Base-by-base conservation (phyloP, 2,113 vertebrate genomes). In the Pseudopodoces humilis region DNA sequence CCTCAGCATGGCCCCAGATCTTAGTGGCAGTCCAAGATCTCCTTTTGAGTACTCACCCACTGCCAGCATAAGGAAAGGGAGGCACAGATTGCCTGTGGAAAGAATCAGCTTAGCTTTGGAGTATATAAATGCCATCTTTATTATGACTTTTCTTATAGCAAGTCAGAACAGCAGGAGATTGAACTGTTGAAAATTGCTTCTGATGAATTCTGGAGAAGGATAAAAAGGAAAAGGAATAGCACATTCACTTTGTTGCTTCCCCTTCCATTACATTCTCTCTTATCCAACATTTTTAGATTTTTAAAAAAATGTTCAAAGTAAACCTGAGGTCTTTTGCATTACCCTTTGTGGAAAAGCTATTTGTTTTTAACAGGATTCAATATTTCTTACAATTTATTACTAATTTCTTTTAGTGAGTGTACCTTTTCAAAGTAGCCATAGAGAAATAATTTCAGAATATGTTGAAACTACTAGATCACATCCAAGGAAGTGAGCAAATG, bases 351-450 rank as follows among this genome's bases (percentile, higher is more conserved):
- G 23, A 30, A 85, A 81, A 85, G 47, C 14, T 78, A 27, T 87
- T 84, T 92, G 46, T 75, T 92, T 94, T 90, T 75, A 85, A 63
- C 19, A 74, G 83, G 43, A 69, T 71, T 79, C 39, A n/a, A 5
- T 79, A 75, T 71, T 90, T 95, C 65, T 71, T 90, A 31, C 67
- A 37, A 71, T 88, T 74, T 92, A 55, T 95, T 90, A 82, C 70
- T 85, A 22, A 83, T 79, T 88, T 79, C 24, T 55, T 88, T 79
- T 17, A 10, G 28, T 39, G 43, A 67, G 43, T 44, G 4, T 93
- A 86, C 71, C 11, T 83, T 88, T 83, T 68, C 39, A 43, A 46
- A 65, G 39, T 55, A 83, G 28, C 35, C 33, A 43, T 25, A 67
- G 39, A 75, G 39, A 88, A 94, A 83, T 47, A 5, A 50, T 78